Percentiles rank a stretch among this genome's conserved stretches.
Evolutionary conservation across 2,888 invertebrate genomes (phyloP).

Genomic region (Bruchidius siliquastri): DNA sequence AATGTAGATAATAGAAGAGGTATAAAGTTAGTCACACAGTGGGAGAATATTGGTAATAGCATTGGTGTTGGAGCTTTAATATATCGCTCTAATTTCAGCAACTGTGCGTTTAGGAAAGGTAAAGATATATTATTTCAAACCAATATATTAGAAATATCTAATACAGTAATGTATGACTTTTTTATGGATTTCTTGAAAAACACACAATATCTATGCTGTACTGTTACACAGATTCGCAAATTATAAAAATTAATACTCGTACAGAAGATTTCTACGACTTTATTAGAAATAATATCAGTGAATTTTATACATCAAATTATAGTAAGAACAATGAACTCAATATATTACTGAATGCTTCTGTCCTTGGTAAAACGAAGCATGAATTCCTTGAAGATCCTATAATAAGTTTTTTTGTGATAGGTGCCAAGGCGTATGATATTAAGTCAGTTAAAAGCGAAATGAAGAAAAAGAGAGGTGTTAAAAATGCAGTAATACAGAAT

Average conservation of each 20-base stretch:
- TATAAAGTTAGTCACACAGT: constrained; percentile 34
- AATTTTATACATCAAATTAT: constrained; percentile 37
- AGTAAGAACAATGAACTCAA: background rate
- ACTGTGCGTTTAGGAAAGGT: constrained; percentile 26
- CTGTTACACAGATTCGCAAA: constrained; percentile 34
- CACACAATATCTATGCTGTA: constrained; percentile 12
- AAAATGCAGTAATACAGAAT: constrained; percentile 2
- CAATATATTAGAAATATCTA: constrained; percentile 31
- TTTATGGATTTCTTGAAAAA: background rate
- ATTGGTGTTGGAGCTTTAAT: constrained; percentile 26
- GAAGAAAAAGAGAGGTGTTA: constrained; percentile 7
- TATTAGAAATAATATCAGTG: constrained; percentile 25
- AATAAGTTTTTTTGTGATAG: constrained; percentile 10
- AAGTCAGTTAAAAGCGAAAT: constrained; percentile 1
- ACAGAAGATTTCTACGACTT: constrained; percentile 34
- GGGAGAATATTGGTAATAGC: constrained; percentile 26
- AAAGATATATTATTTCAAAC: constrained; percentile 30
- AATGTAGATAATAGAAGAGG: constrained; percentile 41
- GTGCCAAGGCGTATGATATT: constrained; percentile 12
- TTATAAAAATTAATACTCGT: constrained; percentile 31
- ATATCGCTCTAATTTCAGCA: constrained; percentile 31
- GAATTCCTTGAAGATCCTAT: constrained; percentile 5
- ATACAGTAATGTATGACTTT: constrained; percentile 1
- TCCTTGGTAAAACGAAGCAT: constrained; percentile 11
- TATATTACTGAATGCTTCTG: constrained; percentile 5